Evolutionary conservation across 1,140 invertebrate species (phyloP), one percentile per base, ranked within the genome.

Genomic region (Capitella teleta): DNA sequence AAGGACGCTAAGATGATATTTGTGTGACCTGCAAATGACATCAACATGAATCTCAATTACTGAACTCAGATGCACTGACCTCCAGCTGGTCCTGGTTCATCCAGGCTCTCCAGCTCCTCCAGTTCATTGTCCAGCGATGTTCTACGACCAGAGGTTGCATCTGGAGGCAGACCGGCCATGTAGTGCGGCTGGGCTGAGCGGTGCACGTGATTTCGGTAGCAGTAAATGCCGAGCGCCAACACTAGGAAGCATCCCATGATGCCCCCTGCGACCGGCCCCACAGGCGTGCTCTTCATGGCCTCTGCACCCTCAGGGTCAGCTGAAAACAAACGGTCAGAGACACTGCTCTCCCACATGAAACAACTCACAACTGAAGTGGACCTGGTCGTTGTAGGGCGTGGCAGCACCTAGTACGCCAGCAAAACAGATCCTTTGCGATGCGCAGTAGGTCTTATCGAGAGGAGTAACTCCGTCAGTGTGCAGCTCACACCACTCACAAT

Each of bases 401-500:
- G 79, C 70, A 0, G 85, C 83, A 18, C 86, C 86, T 5, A 88
- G 75, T 37, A 88, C 77, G 5, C 89, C 89, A 61, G 84, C 85
- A 64, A 90, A 92, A 63, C 89, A 94, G 19, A 80, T 75, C 1
- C 80, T 78, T 56, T 86, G 80, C 1, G 82, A 78, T 1, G 83
- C 81, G 67, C 89, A 94, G 65, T 85, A 90, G 0, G 87, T 81
- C 1, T 77, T 66, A 1, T 73, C 67, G 2, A 90, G 74, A 14
- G 71, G 66, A 5, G 78, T 79, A 1, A 32, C 26, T n/a, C 63
- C 61, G 18, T 82, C 84, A 61, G 87, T 83, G 12, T 77, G 76
- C 42, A 85, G 70, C 56, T 83, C 80, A 68, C 90, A 94, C 90
- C 90, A 94, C 61, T 90, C 86, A 70, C 90, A 94, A 38, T 86